A percentile compares a stretch with the other conserved stretches of the same genome.
phyloP scores from a whole-genome alignment of 1,140 invertebrate genomes.

The Eriocheir sinensis region DNA sequence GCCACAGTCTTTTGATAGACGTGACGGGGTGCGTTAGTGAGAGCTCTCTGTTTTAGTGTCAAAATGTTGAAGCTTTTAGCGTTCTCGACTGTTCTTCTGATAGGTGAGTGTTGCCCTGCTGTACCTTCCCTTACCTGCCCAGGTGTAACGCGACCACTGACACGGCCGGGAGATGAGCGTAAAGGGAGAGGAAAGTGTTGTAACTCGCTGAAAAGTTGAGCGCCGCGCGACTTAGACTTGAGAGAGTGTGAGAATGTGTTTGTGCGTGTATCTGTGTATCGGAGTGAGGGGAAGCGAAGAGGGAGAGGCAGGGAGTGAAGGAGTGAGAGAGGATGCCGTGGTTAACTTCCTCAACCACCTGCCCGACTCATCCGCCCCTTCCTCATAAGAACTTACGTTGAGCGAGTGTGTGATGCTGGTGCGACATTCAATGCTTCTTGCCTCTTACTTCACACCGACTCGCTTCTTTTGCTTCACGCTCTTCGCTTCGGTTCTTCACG shows the following conservation, averaged over 20 bases:
- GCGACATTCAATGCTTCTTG: no score
- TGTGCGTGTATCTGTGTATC: no score
- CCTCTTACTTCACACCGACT: no score
- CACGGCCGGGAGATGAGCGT: not conserved
- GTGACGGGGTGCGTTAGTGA: constrained; percentile 74
- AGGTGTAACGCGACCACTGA: not conserved
- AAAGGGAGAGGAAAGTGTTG: not conserved
- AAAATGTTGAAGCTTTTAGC: constrained; percentile 73
- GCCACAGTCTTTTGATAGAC: constrained; percentile 76
- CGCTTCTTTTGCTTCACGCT: no score
- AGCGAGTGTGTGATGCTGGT: not conserved
- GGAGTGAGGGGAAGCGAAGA: no score
- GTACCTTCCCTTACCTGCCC: not conserved
- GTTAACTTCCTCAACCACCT: constrained; percentile 47
- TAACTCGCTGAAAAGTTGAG: constrained; percentile 27
- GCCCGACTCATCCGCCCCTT: not conserved
- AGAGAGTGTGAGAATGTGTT: not conserved
- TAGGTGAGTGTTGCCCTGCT: constrained; percentile 66
- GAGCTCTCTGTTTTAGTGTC: constrained; percentile 73
- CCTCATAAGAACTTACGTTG: not conserved
- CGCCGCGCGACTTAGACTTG: constrained; percentile 30
- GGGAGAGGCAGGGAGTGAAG: not conserved
- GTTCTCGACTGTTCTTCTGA: constrained; percentile 72
- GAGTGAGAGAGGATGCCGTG: not conserved
- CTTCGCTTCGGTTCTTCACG: no score